Base-by-base conservation (phyloP, 2,888 invertebrate species). In the Xylota segnis region DNA sequence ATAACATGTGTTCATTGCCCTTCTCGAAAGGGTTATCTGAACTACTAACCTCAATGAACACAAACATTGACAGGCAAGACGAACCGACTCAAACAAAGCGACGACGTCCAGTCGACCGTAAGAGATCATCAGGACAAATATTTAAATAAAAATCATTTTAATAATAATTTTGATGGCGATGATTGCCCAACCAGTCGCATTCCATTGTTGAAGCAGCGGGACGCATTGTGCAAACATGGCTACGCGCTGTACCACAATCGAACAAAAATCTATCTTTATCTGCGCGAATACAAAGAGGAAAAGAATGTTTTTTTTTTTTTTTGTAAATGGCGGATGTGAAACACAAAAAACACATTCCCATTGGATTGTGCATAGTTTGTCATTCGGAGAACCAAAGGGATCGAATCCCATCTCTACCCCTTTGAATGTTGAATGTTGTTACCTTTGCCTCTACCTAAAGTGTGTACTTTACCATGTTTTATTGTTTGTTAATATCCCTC, bases 321-420 rank as follows among this genome's bases (percentile, higher is more conserved):
- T n/a, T n/a, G n/a, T n/a, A n/a, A 86, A 86, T 86, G 86, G 86
- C 86, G 81, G 86, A 86, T 86, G 81, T 86, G 82, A 86, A 81
- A 82, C 76, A 86, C n/a, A n/a, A n/a, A n/a, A 86, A 72, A 76
- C 68, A 68, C 58, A 66, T 65, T 78, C 72, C 74, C 43, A 84
- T 84, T 84, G 78, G 74, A 79, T 65, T 74, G 37, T 59, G 29
- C 4, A n/a, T 70, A 54, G 70, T 77, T 65, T 82, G 63, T 70
- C 76, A 82, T 68, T 81, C 71, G 29, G 32, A 47, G 75, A 75
- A 45, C 65, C 52, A 61, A 83, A 79, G 79, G 83, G 78, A 75
- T 74, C 74, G 50, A 61, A 58, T 56, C 79, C 52, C 79, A 65
- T 81, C 56, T 71, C 54, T 45, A 86, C 59, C 86, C 86, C 81